A percentile compares a stretch with the other conserved stretches of the same genome.
phyloP scores from a whole-genome alignment of 1,140 invertebrate species.

The Asbolus verrucosus region DNA sequence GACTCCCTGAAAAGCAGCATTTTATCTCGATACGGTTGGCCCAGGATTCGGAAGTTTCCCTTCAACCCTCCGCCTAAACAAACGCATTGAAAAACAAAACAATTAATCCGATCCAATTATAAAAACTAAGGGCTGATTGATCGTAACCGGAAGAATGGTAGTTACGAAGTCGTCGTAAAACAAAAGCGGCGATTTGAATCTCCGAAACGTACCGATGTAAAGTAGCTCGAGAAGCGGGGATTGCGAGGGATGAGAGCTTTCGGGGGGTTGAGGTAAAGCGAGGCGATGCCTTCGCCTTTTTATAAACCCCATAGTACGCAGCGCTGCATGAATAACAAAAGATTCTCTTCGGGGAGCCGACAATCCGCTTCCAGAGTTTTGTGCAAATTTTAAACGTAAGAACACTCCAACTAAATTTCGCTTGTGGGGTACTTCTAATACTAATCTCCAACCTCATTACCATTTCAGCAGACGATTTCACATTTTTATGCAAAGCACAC shows the following conservation, averaged over 20 bases:
- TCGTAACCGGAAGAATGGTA: conserved; percentile 20
- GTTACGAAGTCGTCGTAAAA: conserved; percentile 36
- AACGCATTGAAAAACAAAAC: conserved; percentile 11
- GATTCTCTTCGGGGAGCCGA: conserved; percentile 40
- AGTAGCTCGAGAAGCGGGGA: conserved; percentile 37
- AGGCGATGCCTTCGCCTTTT: conserved; percentile 41
- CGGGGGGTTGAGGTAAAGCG: conserved; percentile 22
- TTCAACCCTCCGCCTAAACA: no score
- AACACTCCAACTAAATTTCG: conserved; percentile 40
- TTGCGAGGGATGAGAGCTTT: conserved; percentile 26
- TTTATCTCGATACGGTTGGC: no score
- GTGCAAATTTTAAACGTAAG: conserved; percentile 43
- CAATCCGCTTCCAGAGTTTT: conserved; percentile 42
- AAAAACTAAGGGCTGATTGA: conserved; percentile 33
- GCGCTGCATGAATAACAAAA: conserved; percentile 49
- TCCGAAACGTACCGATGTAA: conserved; percentile 35
- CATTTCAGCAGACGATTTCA: background rate
- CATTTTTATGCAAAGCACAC: conserved; percentile 17
- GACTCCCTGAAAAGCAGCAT: background rate
- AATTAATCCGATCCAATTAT: conserved; percentile 27
- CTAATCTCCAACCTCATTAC: conserved; percentile 36
- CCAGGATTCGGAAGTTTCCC: no score
- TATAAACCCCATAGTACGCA: conserved; percentile 38
- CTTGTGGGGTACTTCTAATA: conserved; percentile 14
- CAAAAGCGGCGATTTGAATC: conserved; percentile 39